A percentile compares a stretch with the other conserved stretches of the same genome.
Evolutionary conservation across 2,113 vertebrate species (phyloP).

Genomic region (Xenopus laevis): DNA sequence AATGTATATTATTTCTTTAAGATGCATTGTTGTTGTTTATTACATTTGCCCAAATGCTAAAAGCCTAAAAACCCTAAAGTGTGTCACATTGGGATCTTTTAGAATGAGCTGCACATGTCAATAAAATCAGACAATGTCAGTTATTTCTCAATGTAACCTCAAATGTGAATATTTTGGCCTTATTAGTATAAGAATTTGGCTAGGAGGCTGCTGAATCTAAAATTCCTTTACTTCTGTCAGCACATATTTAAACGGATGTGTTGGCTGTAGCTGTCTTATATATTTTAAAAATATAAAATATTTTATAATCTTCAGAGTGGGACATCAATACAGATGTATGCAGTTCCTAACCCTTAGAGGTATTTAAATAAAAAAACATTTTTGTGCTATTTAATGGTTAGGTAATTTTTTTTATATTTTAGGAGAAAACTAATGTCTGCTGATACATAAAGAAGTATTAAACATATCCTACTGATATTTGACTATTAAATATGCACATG

Average conservation of each 20-base stretch:
- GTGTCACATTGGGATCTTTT: constrained; percentile 59
- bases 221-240: constrained; percentile 23
- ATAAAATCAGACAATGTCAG: constrained; percentile 51
- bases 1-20: too few relatives aligned
- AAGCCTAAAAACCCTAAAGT: constrained; percentile 61
- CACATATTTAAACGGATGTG: constrained; percentile 27
- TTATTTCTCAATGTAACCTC: constrained; percentile 50
- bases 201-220: constrained; percentile 24
- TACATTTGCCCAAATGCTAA: too few relatives aligned
- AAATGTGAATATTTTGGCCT: constrained; percentile 37
- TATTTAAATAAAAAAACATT: too few relatives aligned
- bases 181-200: constrained; percentile 36
- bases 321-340: constrained; percentile 4
- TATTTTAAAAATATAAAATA: constrained; percentile 15
- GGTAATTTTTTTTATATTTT: too few relatives aligned
- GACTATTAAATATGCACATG: too few relatives aligned
- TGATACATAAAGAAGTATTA: too few relatives aligned
- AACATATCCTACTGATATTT: too few relatives aligned
- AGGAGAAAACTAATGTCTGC: too few relatives aligned
- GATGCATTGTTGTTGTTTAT: too few relatives aligned
- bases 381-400: too few relatives aligned
- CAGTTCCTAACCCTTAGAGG: too few relatives aligned
- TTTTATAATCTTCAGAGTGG: constrained; percentile 28
- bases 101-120: constrained; percentile 58
- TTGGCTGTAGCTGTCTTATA: constrained; percentile 24